phyloP scores from a whole-genome alignment of 1,140 invertebrate genomes.

The Hirudo medicinalis region DNA sequence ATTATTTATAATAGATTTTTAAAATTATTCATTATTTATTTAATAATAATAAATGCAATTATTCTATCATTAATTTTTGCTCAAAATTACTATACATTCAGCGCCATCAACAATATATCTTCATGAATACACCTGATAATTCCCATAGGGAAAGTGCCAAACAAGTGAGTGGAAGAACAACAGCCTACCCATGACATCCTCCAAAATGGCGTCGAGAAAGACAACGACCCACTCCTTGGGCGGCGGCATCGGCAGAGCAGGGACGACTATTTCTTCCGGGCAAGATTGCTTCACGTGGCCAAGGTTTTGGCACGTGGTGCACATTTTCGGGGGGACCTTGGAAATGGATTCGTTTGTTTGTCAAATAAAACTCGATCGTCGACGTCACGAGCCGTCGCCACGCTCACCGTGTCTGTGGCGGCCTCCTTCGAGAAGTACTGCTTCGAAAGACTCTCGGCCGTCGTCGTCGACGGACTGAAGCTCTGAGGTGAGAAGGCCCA shows the following conservation, averaged over 20 bases:
- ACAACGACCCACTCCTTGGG: conserved; percentile 16
- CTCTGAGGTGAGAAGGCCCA: not conserved
- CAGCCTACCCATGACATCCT: too few species aligned
- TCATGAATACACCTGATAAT: too few species aligned
- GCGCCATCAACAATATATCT: too few species aligned
- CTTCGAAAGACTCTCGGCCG: conserved; percentile 1
- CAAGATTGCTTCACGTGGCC: conserved; percentile 46
- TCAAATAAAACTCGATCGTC: not conserved
- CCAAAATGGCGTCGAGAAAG: too few species aligned
- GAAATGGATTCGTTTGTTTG: conserved; percentile 6
- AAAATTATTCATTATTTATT: too few species aligned
- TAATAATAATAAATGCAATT: too few species aligned
- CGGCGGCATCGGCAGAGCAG: conserved; percentile 36
- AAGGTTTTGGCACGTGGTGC: conserved; percentile 44
- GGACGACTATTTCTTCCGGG: conserved; percentile 45
- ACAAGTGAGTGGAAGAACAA: too few species aligned
- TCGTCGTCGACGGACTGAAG: not conserved
- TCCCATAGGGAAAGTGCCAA: too few species aligned
- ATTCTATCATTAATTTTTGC: too few species aligned
- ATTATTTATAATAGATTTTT: too few species aligned
- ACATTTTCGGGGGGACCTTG: conserved; percentile 42
- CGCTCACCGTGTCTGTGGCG: not conserved
- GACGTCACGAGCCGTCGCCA: not conserved
- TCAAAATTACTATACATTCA: too few species aligned
- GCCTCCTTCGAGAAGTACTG: not conserved